A percentile compares a stretch with the other conserved stretches of the same genome.
Conservation (phyloP, 2,797 vertebrate species). For the Balearica regulorum region DNA sequence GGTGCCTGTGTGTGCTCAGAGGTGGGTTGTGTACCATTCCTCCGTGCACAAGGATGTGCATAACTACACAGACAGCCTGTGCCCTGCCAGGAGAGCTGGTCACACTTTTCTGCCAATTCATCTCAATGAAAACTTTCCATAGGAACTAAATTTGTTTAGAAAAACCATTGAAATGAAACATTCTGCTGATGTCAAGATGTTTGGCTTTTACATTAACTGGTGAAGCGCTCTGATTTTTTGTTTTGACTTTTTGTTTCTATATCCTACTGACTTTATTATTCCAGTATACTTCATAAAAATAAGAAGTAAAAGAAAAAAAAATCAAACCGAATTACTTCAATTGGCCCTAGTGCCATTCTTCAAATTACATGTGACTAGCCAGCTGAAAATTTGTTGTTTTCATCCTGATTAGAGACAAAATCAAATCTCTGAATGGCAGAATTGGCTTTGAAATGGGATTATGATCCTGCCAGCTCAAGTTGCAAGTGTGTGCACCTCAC, state of each 20-base stretch:
- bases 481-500: not conserved
- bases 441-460: not conserved
- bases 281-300: slow-evolving; percentile 28
- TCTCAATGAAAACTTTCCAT: slow-evolving; percentile 45
- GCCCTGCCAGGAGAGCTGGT: slow-evolving; percentile 14
- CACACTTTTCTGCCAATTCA: slow-evolving; percentile 21
- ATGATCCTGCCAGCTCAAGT: not conserved
- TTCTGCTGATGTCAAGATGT: slow-evolving; percentile 54
- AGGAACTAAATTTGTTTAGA: slow-evolving; percentile 41
- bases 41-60: not conserved
- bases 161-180: slow-evolving; percentile 33
- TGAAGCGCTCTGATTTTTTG: slow-evolving; percentile 19
- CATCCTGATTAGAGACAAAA: not conserved
- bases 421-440: not conserved
- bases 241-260: slow-evolving; percentile 57
- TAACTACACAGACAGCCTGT: not conserved
- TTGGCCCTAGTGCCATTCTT: not conserved
- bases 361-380: not conserved
- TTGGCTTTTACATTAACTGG: slow-evolving; percentile 35
- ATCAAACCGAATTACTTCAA: not conserved
- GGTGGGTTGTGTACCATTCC: not conserved
- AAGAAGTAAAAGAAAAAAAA: not conserved
- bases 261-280: slow-evolving; percentile 49
- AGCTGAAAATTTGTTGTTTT: not conserved
- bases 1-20: not conserved